Percentiles rank a stretch among this genome's conserved stretches.
Evolutionary conservation across 2,113 vertebrate genomes (phyloP).

Genomic region (Indicator indicator): DNA sequence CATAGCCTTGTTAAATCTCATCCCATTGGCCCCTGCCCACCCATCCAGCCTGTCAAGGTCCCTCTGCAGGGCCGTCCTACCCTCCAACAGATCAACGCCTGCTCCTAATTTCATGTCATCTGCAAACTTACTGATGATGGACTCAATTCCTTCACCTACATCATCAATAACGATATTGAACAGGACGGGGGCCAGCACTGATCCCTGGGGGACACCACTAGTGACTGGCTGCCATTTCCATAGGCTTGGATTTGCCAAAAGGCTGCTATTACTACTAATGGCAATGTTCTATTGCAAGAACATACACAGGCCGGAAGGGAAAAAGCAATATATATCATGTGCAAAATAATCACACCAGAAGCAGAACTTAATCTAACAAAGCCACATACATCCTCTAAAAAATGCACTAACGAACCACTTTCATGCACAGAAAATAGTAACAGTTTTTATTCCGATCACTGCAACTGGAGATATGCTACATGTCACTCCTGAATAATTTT

Average conservation of each 20-base stretch:
- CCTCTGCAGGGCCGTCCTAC: too few relatives aligned
- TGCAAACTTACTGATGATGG: too few relatives aligned
- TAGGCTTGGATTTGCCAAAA: background rate
- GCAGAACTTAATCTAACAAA: background rate
- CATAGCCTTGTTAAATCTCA: too few relatives aligned
- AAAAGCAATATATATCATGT: fast-evolving
- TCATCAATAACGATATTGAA: too few relatives aligned
- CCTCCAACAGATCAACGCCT: too few relatives aligned
- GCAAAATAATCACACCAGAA: background rate
- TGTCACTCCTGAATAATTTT: background rate
- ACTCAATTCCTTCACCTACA: too few relatives aligned
- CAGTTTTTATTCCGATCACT: background rate
- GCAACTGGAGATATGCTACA: background rate
- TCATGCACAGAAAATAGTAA: background rate
- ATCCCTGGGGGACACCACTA: too few relatives aligned
- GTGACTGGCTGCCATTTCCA: background rate
- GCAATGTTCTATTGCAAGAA: background rate
- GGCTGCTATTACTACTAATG: background rate
- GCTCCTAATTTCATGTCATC: too few relatives aligned
- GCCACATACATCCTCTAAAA: background rate
- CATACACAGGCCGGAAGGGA: background rate
- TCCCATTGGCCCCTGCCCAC: too few relatives aligned
- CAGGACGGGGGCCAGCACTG: too few relatives aligned
- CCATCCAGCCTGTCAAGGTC: too few relatives aligned
- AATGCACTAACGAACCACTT: background rate